Evolutionary conservation across 2,888 invertebrate species (phyloP).

Genomic region (Noctua pronuba): DNA sequence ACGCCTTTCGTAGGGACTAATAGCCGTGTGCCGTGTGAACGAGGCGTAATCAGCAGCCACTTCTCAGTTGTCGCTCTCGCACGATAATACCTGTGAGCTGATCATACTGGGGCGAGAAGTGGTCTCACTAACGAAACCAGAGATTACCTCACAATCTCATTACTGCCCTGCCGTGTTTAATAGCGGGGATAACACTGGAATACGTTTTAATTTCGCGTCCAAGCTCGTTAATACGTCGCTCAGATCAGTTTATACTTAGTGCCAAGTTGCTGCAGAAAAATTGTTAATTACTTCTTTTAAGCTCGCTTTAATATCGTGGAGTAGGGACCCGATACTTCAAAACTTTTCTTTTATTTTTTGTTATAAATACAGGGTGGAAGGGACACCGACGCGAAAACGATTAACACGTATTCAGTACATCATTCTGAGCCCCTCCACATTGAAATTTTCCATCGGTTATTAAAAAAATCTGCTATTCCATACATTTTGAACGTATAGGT

Average conservation of each 20-base stretch:
- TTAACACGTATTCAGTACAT: no score
- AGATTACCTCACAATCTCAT: slow-evolving; percentile 84
- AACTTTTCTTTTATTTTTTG: neutral
- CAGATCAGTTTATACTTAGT: slow-evolving; percentile 65
- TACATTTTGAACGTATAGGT: no score
- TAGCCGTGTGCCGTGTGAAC: slow-evolving; percentile 80
- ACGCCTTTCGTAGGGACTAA: slow-evolving; percentile 79
- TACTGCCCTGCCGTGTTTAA: slow-evolving; percentile 77
- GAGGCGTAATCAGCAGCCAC: slow-evolving; percentile 84
- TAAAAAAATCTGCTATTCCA: no score
- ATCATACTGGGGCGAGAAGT: slow-evolving; percentile 69
- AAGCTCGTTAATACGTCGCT: slow-evolving; percentile 70
- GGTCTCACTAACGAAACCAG: slow-evolving; percentile 79
- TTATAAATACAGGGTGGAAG: no score
- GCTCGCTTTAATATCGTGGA: slow-evolving; percentile 29
- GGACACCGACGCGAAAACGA: no score
- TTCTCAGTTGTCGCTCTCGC: slow-evolving; percentile 84
- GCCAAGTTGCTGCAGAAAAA: slow-evolving; percentile 59
- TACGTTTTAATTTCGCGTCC: slow-evolving; percentile 78
- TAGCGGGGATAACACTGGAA: slow-evolving; percentile 77
- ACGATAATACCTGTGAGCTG: slow-evolving; percentile 79
- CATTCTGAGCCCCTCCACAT: no score
- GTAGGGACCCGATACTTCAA: slow-evolving; percentile 1
- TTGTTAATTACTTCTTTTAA: slow-evolving; percentile 64
- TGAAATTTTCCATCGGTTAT: no score